Conservation (phyloP, 2,888 invertebrate species). For the Tipula confusa region DNA sequence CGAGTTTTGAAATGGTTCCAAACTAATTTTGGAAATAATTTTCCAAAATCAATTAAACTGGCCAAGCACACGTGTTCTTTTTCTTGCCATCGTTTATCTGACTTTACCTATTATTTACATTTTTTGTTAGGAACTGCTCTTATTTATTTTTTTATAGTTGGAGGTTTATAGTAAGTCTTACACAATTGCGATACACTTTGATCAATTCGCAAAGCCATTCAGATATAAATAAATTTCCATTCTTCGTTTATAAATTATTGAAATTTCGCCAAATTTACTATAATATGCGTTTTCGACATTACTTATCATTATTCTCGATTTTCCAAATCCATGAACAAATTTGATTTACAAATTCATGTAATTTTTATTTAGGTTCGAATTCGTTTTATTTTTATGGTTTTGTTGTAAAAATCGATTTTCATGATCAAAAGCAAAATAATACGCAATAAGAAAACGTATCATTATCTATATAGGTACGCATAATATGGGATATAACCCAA, state of each 20-base stretch:
- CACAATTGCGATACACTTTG: too few relatives aligned
- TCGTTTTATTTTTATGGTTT: too few relatives aligned
- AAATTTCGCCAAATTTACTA: not conserved
- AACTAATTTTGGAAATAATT: too few relatives aligned
- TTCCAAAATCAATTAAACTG: too few relatives aligned
- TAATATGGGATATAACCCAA: not conserved
- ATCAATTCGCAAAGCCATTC: not conserved
- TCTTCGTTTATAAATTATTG: not conserved
- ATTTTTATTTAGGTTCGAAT: not conserved
- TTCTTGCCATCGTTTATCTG: too few relatives aligned
- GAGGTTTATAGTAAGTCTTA: too few relatives aligned
- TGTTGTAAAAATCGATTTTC: not conserved
- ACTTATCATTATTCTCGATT: not conserved
- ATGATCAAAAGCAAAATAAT: not conserved
- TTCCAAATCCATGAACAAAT: constrained; percentile 25
- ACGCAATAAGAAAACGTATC: not conserved
- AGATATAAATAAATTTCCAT: not conserved
- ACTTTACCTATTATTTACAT: too few relatives aligned
- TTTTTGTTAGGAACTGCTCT: too few relatives aligned
- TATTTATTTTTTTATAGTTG: too few relatives aligned
- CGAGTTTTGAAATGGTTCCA: too few relatives aligned
- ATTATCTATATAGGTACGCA: not conserved
- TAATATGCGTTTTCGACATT: not conserved
- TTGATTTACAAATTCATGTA: not conserved
- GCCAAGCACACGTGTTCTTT: too few relatives aligned